These are phyloP conservation scores for Callipepla squamata DNA, from an alignment of 2,113 vertebrate species.

Conservation along the genomic window DNA sequence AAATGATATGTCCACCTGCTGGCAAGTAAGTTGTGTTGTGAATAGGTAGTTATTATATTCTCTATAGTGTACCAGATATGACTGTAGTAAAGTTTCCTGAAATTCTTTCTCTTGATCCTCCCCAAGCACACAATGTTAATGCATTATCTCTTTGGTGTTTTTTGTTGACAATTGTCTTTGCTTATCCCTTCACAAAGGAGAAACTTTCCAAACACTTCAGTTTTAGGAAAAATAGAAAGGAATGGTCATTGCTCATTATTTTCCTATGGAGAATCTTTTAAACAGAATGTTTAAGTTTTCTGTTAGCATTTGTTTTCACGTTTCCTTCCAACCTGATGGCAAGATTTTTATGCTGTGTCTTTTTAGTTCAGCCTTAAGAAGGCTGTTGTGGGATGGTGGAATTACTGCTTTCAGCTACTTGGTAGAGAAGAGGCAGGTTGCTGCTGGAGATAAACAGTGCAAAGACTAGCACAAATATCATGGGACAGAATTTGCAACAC, in stretches of 20 bases:
- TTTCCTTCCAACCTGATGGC: neutral
- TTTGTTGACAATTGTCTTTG: neutral
- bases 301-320: neutral
- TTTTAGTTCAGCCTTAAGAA: neutral
- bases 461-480: no score
- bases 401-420: neutral
- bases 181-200: fast-evolving
- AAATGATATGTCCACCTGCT: neutral
- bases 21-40: neutral
- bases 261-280: neutral
- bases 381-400: no score
- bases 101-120: neutral
- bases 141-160: neutral
- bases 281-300: neutral
- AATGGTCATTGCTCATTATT: neutral
- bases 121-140: no score
- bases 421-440: neutral
- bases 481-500: neutral
- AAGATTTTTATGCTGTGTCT: neutral
- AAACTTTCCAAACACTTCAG: neutral
- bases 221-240: neutral
- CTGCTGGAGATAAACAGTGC: fast-evolving
- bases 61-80: fast-evolving
- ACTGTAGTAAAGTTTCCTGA: no score
- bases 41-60: neutral